phyloP scores from a whole-genome alignment of 2,888 invertebrate genomes.

The Kuschelorhynchus macadamiae region DNA sequence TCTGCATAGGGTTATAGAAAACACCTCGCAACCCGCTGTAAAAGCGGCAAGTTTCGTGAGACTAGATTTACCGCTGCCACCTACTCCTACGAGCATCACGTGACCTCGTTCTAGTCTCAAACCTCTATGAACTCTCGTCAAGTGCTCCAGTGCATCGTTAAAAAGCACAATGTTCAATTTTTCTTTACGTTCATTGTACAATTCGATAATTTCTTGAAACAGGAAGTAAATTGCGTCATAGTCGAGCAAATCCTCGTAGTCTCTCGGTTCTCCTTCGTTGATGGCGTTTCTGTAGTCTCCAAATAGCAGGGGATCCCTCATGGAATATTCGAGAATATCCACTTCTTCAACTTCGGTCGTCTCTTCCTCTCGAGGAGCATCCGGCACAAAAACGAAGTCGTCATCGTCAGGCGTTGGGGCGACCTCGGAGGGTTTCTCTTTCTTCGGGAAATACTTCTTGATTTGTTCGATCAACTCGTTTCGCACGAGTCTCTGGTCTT shows the following conservation, averaged over 20 bases:
- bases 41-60: constrained; percentile 86
- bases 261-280: constrained; percentile 83
- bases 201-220: constrained; percentile 91
- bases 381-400: constrained; percentile 51
- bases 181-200: constrained; percentile 83
- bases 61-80: constrained; percentile 90
- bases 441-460: constrained; percentile 72
- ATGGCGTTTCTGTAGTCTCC: constrained; percentile 91
- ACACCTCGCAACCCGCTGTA: constrained; percentile 86
- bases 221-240: constrained; percentile 90
- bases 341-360: constrained; percentile 67
- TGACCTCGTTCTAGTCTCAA: constrained; percentile 89
- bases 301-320: constrained; percentile 87
- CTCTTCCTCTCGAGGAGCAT: constrained; percentile 52
- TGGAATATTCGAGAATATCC: constrained; percentile 75
- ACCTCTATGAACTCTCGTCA: constrained; percentile 89
- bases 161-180: constrained; percentile 89
- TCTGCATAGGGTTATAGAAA: constrained; percentile 86
- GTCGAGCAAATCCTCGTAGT: constrained; percentile 91
- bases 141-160: constrained; percentile 92
- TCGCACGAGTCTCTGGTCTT: constrained; percentile 77
- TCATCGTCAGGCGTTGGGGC: constrained; percentile 53
- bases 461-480: constrained; percentile 75
- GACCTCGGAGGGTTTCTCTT: constrained; percentile 64
- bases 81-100: constrained; percentile 88